Percentiles rank a stretch among this genome's conserved stretches.
These are phyloP conservation scores for Saimiri boliviensis DNA, from an alignment of 2,113 vertebrate species.

Conservation along the genomic window DNA sequence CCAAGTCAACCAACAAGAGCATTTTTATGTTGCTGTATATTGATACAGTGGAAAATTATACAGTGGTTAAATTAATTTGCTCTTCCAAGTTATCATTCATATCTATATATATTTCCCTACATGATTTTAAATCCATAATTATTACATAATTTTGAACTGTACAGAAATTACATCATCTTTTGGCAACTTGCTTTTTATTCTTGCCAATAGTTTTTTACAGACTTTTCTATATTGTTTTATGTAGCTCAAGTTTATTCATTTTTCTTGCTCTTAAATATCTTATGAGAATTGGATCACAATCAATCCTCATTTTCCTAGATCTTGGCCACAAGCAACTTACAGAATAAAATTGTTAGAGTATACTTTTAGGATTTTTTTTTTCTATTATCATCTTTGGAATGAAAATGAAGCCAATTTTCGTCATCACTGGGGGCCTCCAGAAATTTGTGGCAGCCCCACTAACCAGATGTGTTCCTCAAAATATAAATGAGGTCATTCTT, in stretches of 20 bases:
- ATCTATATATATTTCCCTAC: background rate
- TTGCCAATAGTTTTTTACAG: background rate
- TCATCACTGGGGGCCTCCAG: background rate
- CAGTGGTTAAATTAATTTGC: background rate
- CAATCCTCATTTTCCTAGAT: constrained; percentile 11
- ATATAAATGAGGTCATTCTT: background rate
- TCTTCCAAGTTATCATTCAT: background rate
- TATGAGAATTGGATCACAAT: background rate
- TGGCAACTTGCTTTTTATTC: background rate
- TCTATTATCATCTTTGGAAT: background rate
- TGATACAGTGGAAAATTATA: background rate
- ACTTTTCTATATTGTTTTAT: background rate
- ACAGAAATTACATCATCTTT: background rate
- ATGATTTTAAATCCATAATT: background rate
- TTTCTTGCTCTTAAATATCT: background rate
- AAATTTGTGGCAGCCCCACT: background rate
- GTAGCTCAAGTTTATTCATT: background rate
- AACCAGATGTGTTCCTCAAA: background rate
- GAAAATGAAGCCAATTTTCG: background rate
- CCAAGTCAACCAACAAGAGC: background rate
- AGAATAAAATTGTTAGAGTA: background rate
- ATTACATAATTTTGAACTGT: background rate
- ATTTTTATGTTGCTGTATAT: background rate
- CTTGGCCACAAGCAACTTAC: background rate
- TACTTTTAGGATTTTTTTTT: background rate